Base-by-base conservation (phyloP, 2,888 invertebrate species). In the Heliconius aoede region DNA sequence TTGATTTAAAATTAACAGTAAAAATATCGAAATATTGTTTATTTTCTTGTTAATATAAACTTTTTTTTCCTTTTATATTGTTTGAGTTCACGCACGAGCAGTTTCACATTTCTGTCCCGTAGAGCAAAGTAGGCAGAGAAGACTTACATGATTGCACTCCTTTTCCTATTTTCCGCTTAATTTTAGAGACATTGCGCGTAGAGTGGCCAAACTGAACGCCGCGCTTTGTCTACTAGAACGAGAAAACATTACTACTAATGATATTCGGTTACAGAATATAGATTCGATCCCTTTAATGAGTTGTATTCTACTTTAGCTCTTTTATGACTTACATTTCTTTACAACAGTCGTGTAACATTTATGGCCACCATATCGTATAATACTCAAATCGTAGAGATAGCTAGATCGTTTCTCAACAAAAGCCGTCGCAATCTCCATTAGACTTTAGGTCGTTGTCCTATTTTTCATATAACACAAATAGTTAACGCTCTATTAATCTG, bases 401-500 rank as follows among this genome's bases (percentile, higher is more conserved):
- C 32, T 64, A 18, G 21, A 64, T 24, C 65, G 15, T 65, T 40
- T 65, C 51, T 55, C 55, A 55, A 55, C 67, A 67, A 55, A 69
- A 51, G 55, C 30, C 15, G 55, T 69, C 30, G 69, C 30, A 55
- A 55, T 51, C 69, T 69, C 55, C 55, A 55, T 69, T 69, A 69
- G n/a, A 69, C 32, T 69, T 69, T 24, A 69, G 30, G n/a, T 55
- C 69, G 55, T 55, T 71, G 77, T 74, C 73, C 77, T 65, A 77
- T 77, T 65, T 77, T 73, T 76, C 67, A 69, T 71, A 69, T 74
- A 67, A 78, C 73, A 71, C 71, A 79, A 76, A 79, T 75, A 58
- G 76, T 77, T 79, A 72, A 76, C 72, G 78, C 73, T 73, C 65
- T 69, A 76, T 74, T 77, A 76, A 76, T 81, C 81, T 82, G 79